Evolutionary conservation across 2,113 vertebrate genomes (phyloP), one percentile per base, ranked within the genome.

Genomic region (Murina feae): DNA sequence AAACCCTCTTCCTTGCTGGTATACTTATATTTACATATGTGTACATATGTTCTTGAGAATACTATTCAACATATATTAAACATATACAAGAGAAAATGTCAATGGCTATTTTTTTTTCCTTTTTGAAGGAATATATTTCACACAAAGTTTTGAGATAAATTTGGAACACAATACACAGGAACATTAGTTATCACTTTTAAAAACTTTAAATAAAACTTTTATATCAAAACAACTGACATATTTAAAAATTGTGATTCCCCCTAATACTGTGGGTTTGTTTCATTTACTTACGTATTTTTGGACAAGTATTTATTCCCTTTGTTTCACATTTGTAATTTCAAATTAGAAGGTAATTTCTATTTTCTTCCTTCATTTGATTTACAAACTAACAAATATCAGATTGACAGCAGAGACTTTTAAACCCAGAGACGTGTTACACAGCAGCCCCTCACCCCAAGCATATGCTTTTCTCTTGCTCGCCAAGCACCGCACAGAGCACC

Each of bases 1-100:
- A 21, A 92, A 28, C 75, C 79, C 39, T 4, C 66, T 32, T 86
- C 53, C 76, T 86, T 87, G 37, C 32, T 86, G 51, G 68, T 81
- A 75, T 94, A 91, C 96, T 91, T 96, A 65, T 96, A 28, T 95
- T 86, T 91, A 90, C 42, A 60, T 35, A 49, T 30, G 44, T 93
- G n/a, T 76, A 76, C 11, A 84, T 55, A 85, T 42, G 44, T 95
- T 95, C 42, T 68, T 95, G 47, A 82, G 51, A 94, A 96, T 80
- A 35, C 23, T 75, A 81, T 96, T 96, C 96, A 95, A 90, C 65
- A 37, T 72, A 49, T 47, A 75, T 49, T 75, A 75, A 76, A 75
- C 49, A 75, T 60, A 72, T 72, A 89, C 9, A 95, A 95, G 2
- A 13, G 80, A 95, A 91, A 93, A 86, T n/a, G 4, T 71, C 79